A percentile compares a stretch with the other conserved stretches of the same genome.
These are phyloP conservation scores for Myotis myotis DNA, from an alignment of 2,797 vertebrate genomes.

Conservation along the genomic window DNA sequence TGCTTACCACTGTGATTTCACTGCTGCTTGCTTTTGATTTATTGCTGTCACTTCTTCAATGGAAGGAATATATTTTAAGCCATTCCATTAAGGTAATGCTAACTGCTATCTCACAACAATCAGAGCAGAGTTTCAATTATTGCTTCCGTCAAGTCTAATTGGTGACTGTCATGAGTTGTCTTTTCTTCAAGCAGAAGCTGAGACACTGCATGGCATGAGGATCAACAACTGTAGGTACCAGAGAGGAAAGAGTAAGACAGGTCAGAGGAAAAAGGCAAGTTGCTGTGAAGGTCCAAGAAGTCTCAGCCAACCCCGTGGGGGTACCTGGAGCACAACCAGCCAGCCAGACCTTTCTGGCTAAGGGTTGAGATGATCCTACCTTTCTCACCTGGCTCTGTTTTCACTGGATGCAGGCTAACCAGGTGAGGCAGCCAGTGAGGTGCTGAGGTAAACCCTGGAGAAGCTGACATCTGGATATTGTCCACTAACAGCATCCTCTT, in stretches of 20 bases:
- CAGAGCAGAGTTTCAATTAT: background rate
- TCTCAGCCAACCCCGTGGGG: rapidly evolving
- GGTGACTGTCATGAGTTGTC: background rate
- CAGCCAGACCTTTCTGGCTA: background rate
- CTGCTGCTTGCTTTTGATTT: background rate
- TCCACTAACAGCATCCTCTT: background rate
- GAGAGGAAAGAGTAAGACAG: background rate
- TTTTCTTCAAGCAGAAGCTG: background rate
- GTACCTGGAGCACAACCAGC: background rate
- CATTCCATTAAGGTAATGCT: background rate
- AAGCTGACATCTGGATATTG: too few species aligned
- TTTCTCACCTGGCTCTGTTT: background rate
- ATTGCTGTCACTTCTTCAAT: background rate
- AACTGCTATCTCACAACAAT: background rate
- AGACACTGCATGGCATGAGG: background rate
- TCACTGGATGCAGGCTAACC: rapidly evolving
- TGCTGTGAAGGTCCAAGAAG: rapidly evolving
- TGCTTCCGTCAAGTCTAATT: background rate
- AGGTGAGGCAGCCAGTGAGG: too few species aligned
- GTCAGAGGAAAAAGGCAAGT: background rate
- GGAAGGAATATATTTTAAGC: background rate
- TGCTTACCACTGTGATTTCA: background rate
- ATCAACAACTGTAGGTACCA: too few species aligned
- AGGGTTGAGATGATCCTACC: background rate
- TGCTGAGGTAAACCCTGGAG: background rate